Evolutionary conservation across 1,140 invertebrate species (phyloP), one percentile per base, ranked within the genome.

Genomic region (Leptinotarsa defecta): DNA sequence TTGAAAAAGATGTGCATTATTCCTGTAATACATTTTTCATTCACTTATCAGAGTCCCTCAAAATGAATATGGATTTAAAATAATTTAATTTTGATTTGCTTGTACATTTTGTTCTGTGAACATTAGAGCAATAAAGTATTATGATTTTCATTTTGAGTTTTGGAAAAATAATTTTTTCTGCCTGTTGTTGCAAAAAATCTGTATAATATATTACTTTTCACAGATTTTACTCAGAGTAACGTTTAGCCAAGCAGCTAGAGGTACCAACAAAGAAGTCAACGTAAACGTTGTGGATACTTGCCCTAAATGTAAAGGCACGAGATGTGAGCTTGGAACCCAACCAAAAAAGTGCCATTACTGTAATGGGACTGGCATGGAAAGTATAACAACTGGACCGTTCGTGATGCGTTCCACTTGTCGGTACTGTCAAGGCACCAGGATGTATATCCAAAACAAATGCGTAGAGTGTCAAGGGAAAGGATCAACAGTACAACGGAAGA

Each of bases 351-450:
- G 98, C 86, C 91, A 91, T 1, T 93, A 94, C 82, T 99, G 98
- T 86, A 96, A 98, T 89, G 98, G 98, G n/a, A 96, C 96, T 22
- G 98, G 98, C 72, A 96, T 97, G 92, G 96, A 96, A 86, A 96
- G 94, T 27, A 92, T 96, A 70, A 92, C 91, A 17, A 94, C 93
- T 76, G 95, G 98, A 48, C 97, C 97, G 61, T 99, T 99, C 88
- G 92, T 99, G 19, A 99, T 99, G 96, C 90, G 96, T 70, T 94
- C 94, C 13, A 98, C 98, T 0, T 99, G 98, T 86, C 89, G 96
- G 77, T 91, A 93, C 80, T 99, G 98, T 86, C 91, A 95, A 81
- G 98, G 98, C 4, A 92, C 92, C 1, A 90, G 93, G 72, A 90
- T 94, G 84, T 90, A 93, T 77, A 98, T 99, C 75, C 96, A 95